These are phyloP conservation scores for Lucilia cuprina DNA, from an alignment of 1,140 invertebrate genomes.

Conservation along the genomic window DNA sequence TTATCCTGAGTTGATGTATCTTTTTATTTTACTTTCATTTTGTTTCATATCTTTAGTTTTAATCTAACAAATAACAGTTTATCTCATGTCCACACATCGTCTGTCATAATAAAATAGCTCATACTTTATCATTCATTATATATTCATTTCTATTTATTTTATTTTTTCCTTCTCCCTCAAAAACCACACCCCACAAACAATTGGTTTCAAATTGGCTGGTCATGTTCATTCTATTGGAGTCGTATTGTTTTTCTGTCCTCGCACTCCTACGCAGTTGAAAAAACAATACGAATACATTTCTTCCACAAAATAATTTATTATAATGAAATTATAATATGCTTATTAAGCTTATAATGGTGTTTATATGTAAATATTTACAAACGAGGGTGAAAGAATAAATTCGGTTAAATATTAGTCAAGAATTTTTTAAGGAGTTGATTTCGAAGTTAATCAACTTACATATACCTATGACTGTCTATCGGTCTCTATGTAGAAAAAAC, in stretches of 20 bases:
- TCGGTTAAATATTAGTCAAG: too few species aligned
- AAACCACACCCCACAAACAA: too few species aligned
- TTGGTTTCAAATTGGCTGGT: too few species aligned
- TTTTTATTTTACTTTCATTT: background rate
- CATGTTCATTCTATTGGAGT: too few species aligned
- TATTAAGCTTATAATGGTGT: background rate
- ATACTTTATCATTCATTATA: conserved; percentile 1
- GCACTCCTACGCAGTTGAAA: background rate
- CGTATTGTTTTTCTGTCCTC: too few species aligned
- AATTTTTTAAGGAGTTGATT: too few species aligned
- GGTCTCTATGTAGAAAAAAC: too few species aligned
- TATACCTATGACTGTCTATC: too few species aligned
- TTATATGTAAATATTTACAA: background rate
- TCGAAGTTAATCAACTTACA: too few species aligned
- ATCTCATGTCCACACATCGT: conserved; percentile 6
- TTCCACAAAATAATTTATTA: background rate
- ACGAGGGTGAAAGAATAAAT: background rate
- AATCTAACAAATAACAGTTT: background rate
- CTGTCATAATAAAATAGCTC: background rate
- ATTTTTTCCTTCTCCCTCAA: background rate
- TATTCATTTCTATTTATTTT: background rate
- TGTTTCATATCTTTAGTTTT: background rate
- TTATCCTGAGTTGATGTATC: background rate
- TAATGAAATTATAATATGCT: background rate
- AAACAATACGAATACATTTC: background rate